These are phyloP conservation scores for Clistopyga incitator DNA, from an alignment of 2,888 invertebrate genomes.

Conservation along the genomic window DNA sequence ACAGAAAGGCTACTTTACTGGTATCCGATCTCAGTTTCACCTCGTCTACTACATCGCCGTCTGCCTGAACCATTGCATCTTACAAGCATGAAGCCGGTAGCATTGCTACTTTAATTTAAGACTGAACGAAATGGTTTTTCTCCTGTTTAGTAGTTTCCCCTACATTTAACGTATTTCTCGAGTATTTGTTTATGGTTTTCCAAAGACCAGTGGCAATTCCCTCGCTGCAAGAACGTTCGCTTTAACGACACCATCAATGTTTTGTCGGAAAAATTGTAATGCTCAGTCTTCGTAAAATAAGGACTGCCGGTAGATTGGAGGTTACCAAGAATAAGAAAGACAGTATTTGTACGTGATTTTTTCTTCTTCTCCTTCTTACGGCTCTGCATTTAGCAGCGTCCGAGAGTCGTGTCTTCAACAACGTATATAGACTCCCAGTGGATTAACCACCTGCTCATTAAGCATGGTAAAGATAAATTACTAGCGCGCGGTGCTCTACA, in stretches of 20 bases:
- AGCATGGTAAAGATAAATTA: constrained; percentile 71
- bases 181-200: not conserved
- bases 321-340: constrained; percentile 11
- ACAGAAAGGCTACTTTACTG: not conserved
- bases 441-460: constrained; percentile 70
- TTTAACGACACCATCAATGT: constrained; percentile 8
- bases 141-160: not conserved
- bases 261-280: constrained; percentile 26
- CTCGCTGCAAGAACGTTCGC: constrained; percentile 19
- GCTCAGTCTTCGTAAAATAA: constrained; percentile 49
- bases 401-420: constrained; percentile 18
- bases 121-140: not conserved
- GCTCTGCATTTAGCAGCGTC: constrained; percentile 33
- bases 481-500: constrained; percentile 46
- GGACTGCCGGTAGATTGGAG: constrained; percentile 53
- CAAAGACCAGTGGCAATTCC: constrained; percentile 47
- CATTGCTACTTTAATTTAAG: not conserved
- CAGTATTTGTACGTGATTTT: constrained; percentile 36
- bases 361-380: constrained; percentile 9
- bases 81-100: not conserved
- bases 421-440: constrained; percentile 11
- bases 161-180: not conserved
- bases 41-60: not conserved
- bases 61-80: not conserved
- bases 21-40: not conserved